Evolutionary conservation across 2,888 invertebrate species (phyloP), one percentile per base, ranked within the genome.

Genomic region (Stramonita haemastoma): DNA sequence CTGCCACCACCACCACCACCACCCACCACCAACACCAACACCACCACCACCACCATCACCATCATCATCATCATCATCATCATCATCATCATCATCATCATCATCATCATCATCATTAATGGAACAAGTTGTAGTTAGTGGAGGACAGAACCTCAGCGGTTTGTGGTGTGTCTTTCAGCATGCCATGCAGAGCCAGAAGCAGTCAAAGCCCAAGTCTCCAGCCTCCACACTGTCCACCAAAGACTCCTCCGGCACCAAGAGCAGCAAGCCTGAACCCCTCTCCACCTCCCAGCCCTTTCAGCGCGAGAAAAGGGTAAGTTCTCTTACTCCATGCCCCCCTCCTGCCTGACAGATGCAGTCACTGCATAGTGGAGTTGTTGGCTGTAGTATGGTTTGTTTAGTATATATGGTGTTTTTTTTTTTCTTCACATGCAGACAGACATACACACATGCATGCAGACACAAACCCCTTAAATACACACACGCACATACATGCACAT

Each of bases 291-390:
- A 93, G 73, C 93, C 95, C 15, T 95, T 95, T 91, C 93, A 94
- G 86, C 91, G 95, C 86, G 95, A 95, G 91, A 91, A 93, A 26
- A 95, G 94, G 92, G 93, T 93, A 73, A 91, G 91, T 73, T 46
- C 46, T 46, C 4, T 2, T 46, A 46, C 46, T 46, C 46, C 46
- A 5, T 46, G 46, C 8, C 46, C 8, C 8, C 46, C 8, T 46
- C 46, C 8, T 46, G 2, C 2, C 4, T 46, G 46, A 46, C 8
- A 8, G 46, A 46, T 5, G 46, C 46, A 46, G 8, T 46, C 8
- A 8, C 46, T 46, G 8, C 46, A 46, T 46, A 46, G 8, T 46
- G 46, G 46, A 46, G 8, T 46, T 46, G 46, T 46, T 46, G 46
- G 46, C 46, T 46, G 46, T 46, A 46, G 46, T 46, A 46, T 46